Percentiles rank a stretch among this genome's conserved stretches.
Conservation (phyloP, 2,797 vertebrate genomes). For the Periparus ater region DNA sequence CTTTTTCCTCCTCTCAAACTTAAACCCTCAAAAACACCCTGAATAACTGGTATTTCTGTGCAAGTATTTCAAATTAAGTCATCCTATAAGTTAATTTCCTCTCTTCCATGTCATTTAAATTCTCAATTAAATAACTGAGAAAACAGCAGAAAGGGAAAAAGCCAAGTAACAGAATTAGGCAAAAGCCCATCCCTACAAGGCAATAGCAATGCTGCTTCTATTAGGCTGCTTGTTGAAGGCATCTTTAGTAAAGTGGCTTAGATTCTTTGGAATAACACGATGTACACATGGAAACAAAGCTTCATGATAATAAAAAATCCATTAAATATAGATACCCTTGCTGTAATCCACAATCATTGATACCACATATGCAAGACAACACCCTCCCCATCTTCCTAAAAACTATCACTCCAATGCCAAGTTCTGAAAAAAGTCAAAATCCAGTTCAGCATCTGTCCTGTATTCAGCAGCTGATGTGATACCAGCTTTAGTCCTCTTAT, state of each 20-base stretch:
- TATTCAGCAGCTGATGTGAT: rapidly evolving
- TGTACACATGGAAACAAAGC: neutral
- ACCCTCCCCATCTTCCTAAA: neutral
- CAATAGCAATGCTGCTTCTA: neutral
- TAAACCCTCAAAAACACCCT: neutral
- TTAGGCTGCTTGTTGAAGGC: neutral
- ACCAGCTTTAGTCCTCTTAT: neutral
- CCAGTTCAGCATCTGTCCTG: neutral
- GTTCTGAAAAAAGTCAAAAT: neutral
- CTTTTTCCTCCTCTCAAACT: neutral
- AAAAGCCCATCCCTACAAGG: neutral
- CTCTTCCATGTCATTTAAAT: neutral
- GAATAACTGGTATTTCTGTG: neutral
- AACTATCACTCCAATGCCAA: neutral
- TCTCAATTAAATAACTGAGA: conserved; percentile 16
- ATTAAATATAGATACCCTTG: neutral
- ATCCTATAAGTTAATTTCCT: neutral
- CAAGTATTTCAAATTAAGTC: neutral
- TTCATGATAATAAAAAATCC: neutral
- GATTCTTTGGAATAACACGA: neutral
- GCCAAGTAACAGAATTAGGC: neutral
- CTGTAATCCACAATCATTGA: neutral
- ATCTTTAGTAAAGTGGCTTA: neutral
- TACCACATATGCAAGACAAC: neutral
- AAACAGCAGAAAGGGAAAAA: neutral